Evolutionary conservation across 2,888 invertebrate genomes (phyloP).

Genomic region (Fragum whitleyi): DNA sequence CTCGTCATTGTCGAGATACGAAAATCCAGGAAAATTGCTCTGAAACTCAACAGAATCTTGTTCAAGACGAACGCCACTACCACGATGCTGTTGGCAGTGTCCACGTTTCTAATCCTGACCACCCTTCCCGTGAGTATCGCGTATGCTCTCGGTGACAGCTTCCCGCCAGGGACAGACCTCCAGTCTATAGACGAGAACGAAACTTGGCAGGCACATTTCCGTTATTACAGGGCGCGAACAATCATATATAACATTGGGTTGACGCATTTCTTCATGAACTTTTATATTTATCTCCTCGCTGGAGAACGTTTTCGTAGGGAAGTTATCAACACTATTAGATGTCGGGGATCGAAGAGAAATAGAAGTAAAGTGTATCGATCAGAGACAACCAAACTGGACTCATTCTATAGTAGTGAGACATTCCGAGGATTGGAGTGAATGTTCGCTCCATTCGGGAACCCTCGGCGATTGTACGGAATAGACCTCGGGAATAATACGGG

Average conservation of each 20-base stretch:
- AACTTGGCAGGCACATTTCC: slow-evolving; percentile 77
- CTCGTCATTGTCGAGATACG: slow-evolving; percentile 82
- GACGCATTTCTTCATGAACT: slow-evolving; percentile 84
- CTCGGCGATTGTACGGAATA: too few species aligned
- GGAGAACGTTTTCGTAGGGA: slow-evolving; percentile 83
- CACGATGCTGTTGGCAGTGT: slow-evolving; percentile 82
- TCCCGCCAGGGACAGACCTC: slow-evolving; percentile 70
- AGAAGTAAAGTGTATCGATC: slow-evolving; percentile 45
- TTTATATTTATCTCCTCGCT: slow-evolving; percentile 83
- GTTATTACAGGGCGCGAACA: slow-evolving; percentile 74
- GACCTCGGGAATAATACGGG: too few species aligned
- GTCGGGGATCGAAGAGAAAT: slow-evolving; percentile 37
- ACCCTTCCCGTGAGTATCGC: slow-evolving; percentile 83
- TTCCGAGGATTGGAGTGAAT: slow-evolving; percentile 31
- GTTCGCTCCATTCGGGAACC: background rate
- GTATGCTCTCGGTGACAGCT: slow-evolving; percentile 77
- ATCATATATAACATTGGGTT: slow-evolving; percentile 81
- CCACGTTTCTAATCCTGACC: slow-evolving; percentile 82
- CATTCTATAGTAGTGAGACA: slow-evolving; percentile 64
- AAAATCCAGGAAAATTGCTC: slow-evolving; percentile 59
- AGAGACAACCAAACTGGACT: slow-evolving; percentile 64
- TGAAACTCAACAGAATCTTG: slow-evolving; percentile 72
- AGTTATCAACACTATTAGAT: slow-evolving; percentile 49
- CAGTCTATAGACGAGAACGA: slow-evolving; percentile 70
- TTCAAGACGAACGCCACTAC: slow-evolving; percentile 79